A percentile compares a stretch with the other conserved stretches of the same genome.
Conservation (phyloP, 2,888 invertebrate genomes). For the Tridacna crocea region DNA sequence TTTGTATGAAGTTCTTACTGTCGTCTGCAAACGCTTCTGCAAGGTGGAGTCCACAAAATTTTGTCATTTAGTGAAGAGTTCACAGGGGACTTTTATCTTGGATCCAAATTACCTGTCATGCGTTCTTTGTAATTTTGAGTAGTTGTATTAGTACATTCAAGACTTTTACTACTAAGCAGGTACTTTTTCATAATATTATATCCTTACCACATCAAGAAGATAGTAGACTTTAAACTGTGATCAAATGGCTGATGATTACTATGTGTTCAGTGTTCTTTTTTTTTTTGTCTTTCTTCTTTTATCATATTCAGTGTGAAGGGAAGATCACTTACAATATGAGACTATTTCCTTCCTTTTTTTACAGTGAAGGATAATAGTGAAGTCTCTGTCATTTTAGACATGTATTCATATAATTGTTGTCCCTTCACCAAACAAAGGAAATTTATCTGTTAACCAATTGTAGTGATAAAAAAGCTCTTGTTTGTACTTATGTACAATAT, state of each 20-base stretch:
- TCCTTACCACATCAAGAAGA: not conserved
- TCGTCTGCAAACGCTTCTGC: too few species aligned
- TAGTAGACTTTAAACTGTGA: not conserved
- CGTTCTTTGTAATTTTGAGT: not conserved
- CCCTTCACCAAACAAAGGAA: too few species aligned
- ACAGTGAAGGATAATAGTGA: not conserved
- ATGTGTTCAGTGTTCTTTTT: not conserved
- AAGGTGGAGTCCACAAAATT: too few species aligned
- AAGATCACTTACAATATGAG: not conserved
- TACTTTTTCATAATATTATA: too few species aligned
- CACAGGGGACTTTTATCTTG: not conserved
- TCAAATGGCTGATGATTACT: not conserved
- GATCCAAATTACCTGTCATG: not conserved
- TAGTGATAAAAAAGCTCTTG: too few species aligned
- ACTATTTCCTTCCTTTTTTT: not conserved
- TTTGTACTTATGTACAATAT: too few species aligned
- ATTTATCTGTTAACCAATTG: too few species aligned
- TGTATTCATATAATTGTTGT: too few species aligned
- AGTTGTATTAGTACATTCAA: not conserved
- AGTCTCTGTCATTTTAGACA: too few species aligned
- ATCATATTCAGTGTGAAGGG: not conserved
- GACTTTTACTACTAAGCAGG: too few species aligned
- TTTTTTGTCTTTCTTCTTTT: not conserved
- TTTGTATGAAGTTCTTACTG: too few species aligned
- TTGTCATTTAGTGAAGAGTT: too few species aligned